Base-by-base conservation (phyloP, 2,888 invertebrate genomes). In the Portevinia maculata region DNA sequence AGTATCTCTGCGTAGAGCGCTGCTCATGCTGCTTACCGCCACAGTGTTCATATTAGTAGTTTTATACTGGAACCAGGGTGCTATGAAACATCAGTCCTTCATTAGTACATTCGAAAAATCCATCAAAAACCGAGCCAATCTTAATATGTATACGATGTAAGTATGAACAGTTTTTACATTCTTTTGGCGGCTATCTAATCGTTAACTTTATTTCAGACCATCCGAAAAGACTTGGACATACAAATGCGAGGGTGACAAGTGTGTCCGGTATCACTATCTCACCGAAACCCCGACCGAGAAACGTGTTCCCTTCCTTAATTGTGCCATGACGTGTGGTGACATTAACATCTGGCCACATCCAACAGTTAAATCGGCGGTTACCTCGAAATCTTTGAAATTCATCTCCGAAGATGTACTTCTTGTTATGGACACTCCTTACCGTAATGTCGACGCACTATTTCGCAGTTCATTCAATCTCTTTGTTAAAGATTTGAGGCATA, bases 301-400 rank as follows among this genome's bases (percentile, higher is more conserved):
- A 75, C 89, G 92, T 92, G 78, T 94, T 86, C 94, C 95, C 5
- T 91, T 95, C 85, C 92, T 93, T 41, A 95, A 95, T 6, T 96
- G 96, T 91, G 94, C 94, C 87, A 95, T 96, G 93, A 92, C 95
- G 13, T 96, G 96, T 89, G 95, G 95, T 24, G 90, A 90, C 62
- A 88, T 90, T 3, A 94, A 95, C 86, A 92, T 96, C 24, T 96
- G 96, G 96, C 96, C 96, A 28, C 94, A 94, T 89, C 96, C 96
- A 59, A 95, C 95, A 1, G 94, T 94, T 0, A 93, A 93, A 73
- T 93, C 94, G 30, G 92, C 93, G 84, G 92, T 96, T 21, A 94
- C 94, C 84, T 93, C 93, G 15, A 93, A 93, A 65, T 94, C 94
- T 21, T 91, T 93, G 17, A 92, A 93, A 24, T 93, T 91, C 75